Base-by-base conservation (phyloP, 2,888 invertebrate species). In the Prosopocoilus inquinatus region DNA sequence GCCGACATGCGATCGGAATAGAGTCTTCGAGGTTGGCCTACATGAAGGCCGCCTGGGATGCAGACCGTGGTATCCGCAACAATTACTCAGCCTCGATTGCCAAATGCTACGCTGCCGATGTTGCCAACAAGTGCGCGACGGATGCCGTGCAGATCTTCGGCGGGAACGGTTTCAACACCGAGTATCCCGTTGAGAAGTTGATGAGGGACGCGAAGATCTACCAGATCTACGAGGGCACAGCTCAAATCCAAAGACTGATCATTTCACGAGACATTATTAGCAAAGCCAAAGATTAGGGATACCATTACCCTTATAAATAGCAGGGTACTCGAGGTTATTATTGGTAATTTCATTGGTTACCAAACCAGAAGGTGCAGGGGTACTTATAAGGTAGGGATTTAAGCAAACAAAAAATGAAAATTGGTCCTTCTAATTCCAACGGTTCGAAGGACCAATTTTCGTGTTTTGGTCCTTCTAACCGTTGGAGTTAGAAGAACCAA, bases 151-250 rank as follows among this genome's bases (percentile, higher is more conserved):
- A 96, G 83, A 84, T 96, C 48, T 96, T 95, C 75, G 96, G 96
- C 33, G 96, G 96, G 13, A 93, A 93, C 75, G 96, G 96, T 0
- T 98, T 94, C 80, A 98, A 97, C 80, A 87, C 86, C 20, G 98
- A 98, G 32, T 99, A 99, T 77, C 98, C 98, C 0, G 98, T 96
- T 0, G 98, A 99, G 77, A 99, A 99, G 72, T 81, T 99, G 51
- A 98, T 98, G 97, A 83, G 98, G 53, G 98, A 99, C 78, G 98
- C 98, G 12, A 99, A 99, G 78, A 98, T 99, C 69, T 97, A 90
- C 78, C 96, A 96, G 79, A 99, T 99, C 69, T 98, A 98, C 71
- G 97, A 98, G 77, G 98, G 98, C 57, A 98, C 97, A 11, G 87
- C 96, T 1, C 96, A 99, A 79, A 97, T 99, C 72, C 98, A 99